Evolutionary conservation across 1,140 invertebrate species (phyloP).

Genomic region (Heliothis subflexa): DNA sequence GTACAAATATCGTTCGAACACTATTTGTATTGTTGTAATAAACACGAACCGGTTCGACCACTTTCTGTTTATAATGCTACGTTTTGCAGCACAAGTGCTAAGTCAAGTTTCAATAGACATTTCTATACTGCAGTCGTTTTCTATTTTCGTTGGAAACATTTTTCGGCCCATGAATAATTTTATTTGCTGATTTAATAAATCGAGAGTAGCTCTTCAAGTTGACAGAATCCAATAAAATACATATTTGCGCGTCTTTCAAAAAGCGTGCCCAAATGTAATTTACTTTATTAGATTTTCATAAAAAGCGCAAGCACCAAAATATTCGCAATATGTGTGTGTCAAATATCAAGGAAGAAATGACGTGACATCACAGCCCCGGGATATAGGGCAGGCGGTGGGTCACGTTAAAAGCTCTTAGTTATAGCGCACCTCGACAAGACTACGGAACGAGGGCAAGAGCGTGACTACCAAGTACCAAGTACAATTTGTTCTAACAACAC

Average conservation of each 20-base stretch:
- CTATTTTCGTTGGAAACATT: neutral
- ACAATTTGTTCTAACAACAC: conserved; percentile 48
- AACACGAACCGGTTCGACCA: conserved; percentile 27
- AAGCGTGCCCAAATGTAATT: conserved; percentile 28
- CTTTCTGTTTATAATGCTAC: conserved; percentile 33
- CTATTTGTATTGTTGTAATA: conserved; percentile 30
- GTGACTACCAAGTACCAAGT: conserved; percentile 55
- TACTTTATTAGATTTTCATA: conserved; percentile 24
- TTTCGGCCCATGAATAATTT: neutral
- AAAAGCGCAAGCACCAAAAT: conserved; percentile 17
- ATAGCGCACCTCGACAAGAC: conserved; percentile 54
- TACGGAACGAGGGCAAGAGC: conserved; percentile 64
- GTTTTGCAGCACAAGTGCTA: conserved; percentile 31
- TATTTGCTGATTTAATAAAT: neutral
- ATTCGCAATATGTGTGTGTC: conserved; percentile 20
- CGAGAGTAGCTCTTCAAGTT: neutral
- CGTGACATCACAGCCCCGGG: conserved; percentile 60
- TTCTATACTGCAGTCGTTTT: neutral
- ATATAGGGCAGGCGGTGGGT: conserved; percentile 67
- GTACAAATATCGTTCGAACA: conserved; percentile 22
- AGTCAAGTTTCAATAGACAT: neutral
- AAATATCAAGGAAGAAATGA: conserved; percentile 55
- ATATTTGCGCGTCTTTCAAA: conserved; percentile 12
- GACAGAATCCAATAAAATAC: conserved; percentile 30
- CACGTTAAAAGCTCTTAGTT: conserved; percentile 73